These are phyloP conservation scores for Tetragonula clypearis DNA, from an alignment of 1,140 invertebrate species.

Conservation along the genomic window DNA sequence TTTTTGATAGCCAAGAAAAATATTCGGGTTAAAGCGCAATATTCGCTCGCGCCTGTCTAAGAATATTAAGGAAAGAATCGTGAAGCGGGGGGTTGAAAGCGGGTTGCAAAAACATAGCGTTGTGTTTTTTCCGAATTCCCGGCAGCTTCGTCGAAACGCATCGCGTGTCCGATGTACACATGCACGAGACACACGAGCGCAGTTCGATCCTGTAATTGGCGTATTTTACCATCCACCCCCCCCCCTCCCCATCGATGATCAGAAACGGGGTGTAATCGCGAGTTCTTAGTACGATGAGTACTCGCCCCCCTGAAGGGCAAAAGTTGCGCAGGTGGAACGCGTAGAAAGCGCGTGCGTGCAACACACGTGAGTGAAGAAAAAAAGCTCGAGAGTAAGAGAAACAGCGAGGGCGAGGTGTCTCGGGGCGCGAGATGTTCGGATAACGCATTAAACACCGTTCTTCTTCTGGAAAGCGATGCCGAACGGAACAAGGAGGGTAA, in stretches of 20 bases:
- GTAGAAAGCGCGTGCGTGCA: background rate
- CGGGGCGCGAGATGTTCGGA: constrained; percentile 12
- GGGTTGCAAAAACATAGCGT: too few relatives aligned
- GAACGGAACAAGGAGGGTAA: constrained; percentile 44
- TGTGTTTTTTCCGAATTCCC: background rate
- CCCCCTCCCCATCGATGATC: background rate
- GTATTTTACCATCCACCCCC: background rate
- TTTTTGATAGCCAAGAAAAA: too few relatives aligned
- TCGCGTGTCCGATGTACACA: background rate
- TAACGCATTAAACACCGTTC: constrained; percentile 45
- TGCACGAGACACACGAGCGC: background rate
- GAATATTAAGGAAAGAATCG: too few relatives aligned
- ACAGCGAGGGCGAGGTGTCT: background rate
- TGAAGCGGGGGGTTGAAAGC: too few relatives aligned
- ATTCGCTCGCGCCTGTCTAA: too few relatives aligned
- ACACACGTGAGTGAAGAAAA: background rate
- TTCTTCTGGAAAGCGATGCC: constrained; percentile 36
- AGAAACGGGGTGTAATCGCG: background rate
- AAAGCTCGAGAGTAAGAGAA: background rate
- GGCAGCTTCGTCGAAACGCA: background rate
- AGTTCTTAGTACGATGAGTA: background rate
- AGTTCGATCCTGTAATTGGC: constrained; percentile 10
- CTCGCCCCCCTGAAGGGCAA: background rate
- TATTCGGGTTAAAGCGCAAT: too few relatives aligned
- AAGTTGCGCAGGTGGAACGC: background rate